These are phyloP conservation scores for Lemur catta DNA, from an alignment of 2,797 vertebrate genomes.

Conservation along the genomic window DNA sequence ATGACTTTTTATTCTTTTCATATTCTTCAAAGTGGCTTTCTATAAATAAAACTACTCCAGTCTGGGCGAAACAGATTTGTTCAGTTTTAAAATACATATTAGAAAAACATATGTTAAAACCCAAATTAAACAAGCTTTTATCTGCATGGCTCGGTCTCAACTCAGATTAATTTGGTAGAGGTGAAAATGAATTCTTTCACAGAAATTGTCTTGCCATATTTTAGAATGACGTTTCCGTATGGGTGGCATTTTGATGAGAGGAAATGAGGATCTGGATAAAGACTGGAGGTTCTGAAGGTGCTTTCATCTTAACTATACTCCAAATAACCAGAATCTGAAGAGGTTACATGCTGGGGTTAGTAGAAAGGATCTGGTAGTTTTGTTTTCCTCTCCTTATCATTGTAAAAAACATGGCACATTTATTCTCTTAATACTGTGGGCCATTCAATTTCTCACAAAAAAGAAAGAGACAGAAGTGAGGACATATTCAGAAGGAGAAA, in stretches of 20 bases:
- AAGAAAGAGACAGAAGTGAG: background rate
- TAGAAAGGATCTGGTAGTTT: background rate
- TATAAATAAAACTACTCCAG: constrained; percentile 39
- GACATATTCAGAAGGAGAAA: background rate
- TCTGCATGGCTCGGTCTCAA: constrained; percentile 44
- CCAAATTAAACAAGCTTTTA: constrained; percentile 62
- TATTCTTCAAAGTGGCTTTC: background rate
- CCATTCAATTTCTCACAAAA: background rate
- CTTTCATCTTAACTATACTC: background rate
- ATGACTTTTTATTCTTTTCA: background rate
- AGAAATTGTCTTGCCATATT: constrained; percentile 61
- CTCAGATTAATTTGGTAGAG: constrained; percentile 60
- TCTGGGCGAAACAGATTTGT: constrained; percentile 57
- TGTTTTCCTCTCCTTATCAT: background rate
- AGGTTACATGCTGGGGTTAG: background rate
- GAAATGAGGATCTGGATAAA: constrained; percentile 11
- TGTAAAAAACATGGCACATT: background rate
- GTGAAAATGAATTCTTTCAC: constrained; percentile 72
- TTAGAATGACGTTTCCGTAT: constrained; percentile 31
- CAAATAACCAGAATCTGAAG: background rate
- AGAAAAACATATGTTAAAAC: constrained; percentile 69
- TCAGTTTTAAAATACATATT: constrained; percentile 73
- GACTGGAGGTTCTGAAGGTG: background rate
- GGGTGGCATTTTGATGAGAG: constrained; percentile 39
- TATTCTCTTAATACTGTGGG: background rate